Base-by-base conservation (phyloP, 2,797 vertebrate genomes). In the Ciconia nigra region DNA sequence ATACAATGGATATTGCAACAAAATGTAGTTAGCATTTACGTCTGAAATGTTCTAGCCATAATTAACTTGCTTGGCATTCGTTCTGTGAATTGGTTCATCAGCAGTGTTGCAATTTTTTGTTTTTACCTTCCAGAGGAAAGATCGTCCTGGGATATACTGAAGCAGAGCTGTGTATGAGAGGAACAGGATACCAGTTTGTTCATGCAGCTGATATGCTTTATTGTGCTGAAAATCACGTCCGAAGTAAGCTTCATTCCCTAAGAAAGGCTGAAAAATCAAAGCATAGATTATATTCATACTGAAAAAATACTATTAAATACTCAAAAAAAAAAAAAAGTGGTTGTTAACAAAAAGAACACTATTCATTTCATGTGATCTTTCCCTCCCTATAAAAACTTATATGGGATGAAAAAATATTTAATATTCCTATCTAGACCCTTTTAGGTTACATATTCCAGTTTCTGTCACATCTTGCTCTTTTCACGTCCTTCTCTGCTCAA, bases 161-260 rank as follows among this genome's bases (percentile, higher is more conserved):
- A 94, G 97, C 98, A 42, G 99, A 99, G 91, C 97, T 99, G 15
- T 98, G 98, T 67, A 93, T 98, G 76, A 97, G 97, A 87, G 98
- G 98, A 83, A 98, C 98, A 5, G 99, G 99, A 26, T 99, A 99
- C 92, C 99, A 99, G 71, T 99, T 99, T 78, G 3, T 99, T 92
- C 99, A 99, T 71, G 98, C 99, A 69, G 99, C 98, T 13, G 99
- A 99, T 87, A 99, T 99, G 98, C 98, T 99, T 54, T 97, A 99
- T 78, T 99, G 99, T 59, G 99, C 99, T 11, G 99, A 99, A 61
- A 98, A 97, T 87, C 99, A 99, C 35, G 61, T 99, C 37, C 98
- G 98, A 95, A 98, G 99, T 99, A 98, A 98, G 99, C 96, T 71
- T 71, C 31, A 4, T 83, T 87, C 39, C 14, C 28, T 59, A 74